These are phyloP conservation scores for Drosophila nr. fundita DNA, from an alignment of 2,888 invertebrate genomes.

Conservation along the genomic window DNA sequence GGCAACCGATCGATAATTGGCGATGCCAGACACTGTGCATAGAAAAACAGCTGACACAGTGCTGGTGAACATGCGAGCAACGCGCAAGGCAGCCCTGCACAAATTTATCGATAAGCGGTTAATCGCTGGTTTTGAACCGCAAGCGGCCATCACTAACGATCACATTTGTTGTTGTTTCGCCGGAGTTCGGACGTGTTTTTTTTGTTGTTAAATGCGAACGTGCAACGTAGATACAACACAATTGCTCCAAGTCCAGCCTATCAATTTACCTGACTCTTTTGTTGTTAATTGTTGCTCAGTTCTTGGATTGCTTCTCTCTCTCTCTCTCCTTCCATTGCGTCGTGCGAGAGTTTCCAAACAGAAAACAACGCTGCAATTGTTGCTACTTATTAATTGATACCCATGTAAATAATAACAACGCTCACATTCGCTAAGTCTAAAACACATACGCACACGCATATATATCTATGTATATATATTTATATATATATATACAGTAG, in stretches of 20 bases:
- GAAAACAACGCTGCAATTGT: constrained; percentile 18
- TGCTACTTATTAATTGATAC: constrained; percentile 34
- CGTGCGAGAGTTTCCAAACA: constrained; percentile 5
- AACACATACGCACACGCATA: constrained; percentile 9
- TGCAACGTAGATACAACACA: constrained; percentile 32
- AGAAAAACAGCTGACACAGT: constrained; percentile 13
- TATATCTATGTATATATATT: background rate
- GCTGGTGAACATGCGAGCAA: constrained; percentile 4
- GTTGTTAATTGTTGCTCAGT: constrained; percentile 41
- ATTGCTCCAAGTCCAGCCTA: constrained; percentile 25
- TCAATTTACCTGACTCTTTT: constrained; percentile 38
- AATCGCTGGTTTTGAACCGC: background rate
- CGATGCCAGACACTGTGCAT: constrained; percentile 1
- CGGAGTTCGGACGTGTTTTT: constrained; percentile 57
- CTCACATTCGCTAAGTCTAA: constrained; percentile 4
- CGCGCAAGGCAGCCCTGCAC: constrained; percentile 3
- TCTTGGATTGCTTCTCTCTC: background rate
- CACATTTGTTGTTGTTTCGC: constrained; percentile 57
- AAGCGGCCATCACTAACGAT: constrained; percentile 23
- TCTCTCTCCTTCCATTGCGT: constrained; percentile 9
- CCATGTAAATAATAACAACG: constrained; percentile 42
- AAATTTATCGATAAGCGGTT: constrained; percentile 29
- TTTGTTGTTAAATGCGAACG: constrained; percentile 44
- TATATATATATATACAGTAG: background rate
- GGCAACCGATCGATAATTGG: constrained; percentile 14